Percentiles rank a stretch among this genome's conserved stretches.
Evolutionary conservation across 2,797 vertebrate species (phyloP).

Genomic region (Coreius guichenoti): DNA sequence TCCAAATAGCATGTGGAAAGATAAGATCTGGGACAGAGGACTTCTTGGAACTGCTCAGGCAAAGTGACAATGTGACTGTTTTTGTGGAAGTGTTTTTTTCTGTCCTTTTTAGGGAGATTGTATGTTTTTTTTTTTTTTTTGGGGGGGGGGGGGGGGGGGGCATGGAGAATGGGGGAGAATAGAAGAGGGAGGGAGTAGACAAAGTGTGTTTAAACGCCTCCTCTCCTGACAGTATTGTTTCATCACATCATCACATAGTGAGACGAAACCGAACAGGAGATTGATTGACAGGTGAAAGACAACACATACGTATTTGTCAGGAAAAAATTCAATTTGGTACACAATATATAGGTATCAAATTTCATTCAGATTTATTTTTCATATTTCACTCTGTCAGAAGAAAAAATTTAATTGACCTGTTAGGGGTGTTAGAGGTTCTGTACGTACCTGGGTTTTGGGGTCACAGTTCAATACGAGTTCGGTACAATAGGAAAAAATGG

Average conservation of each 20-base stretch:
- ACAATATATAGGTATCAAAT: too few species aligned
- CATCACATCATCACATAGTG: background rate
- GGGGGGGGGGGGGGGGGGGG: too few species aligned
- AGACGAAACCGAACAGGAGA: background rate
- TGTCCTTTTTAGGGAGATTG: background rate
- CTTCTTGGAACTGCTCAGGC: constrained; percentile 44
- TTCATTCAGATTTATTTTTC: too few species aligned
- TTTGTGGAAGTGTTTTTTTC: background rate
- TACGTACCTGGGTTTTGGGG: too few species aligned
- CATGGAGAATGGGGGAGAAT: background rate
- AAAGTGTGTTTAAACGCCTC: background rate
- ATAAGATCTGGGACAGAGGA: constrained; percentile 17
- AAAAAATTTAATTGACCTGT: too few species aligned
- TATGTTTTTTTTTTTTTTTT: background rate
- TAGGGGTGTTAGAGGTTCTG: too few species aligned
- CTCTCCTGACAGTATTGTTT: background rate
- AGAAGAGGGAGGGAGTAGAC: background rate
- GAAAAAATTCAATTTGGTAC: too few species aligned
- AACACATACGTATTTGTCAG: too few species aligned
- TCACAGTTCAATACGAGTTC: too few species aligned
- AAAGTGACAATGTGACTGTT: constrained; percentile 8
- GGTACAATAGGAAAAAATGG: too few species aligned
- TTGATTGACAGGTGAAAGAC: background rate
- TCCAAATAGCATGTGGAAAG: constrained; percentile 14
- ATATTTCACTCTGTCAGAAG: too few species aligned